Conservation (phyloP, 1,140 invertebrate species). For the Araneus ventricosus region DNA sequence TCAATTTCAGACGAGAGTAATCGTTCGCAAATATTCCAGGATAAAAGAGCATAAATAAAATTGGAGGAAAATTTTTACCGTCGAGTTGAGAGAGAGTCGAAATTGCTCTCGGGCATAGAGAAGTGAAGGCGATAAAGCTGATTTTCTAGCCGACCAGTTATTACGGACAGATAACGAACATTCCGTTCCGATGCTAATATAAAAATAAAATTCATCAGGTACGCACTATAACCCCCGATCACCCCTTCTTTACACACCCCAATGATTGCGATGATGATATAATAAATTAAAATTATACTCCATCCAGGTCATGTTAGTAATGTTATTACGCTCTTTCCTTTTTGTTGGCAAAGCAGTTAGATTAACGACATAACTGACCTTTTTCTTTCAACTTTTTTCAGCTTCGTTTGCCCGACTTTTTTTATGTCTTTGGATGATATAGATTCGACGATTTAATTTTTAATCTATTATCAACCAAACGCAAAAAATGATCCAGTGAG, state of each 20-base stretch:
- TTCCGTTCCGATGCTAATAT: background rate
- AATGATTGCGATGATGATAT: conserved; percentile 13
- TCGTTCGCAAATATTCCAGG: conserved; percentile 19
- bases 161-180: background rate
- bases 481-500: background rate
- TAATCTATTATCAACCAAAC: background rate
- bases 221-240: background rate
- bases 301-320: conserved; percentile 57
- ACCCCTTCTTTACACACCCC: background rate
- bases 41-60: conserved; percentile 38
- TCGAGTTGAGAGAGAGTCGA: background rate
- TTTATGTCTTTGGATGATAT: conserved; percentile 39
- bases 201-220: conserved; percentile 38
- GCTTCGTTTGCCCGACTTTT: conserved; percentile 6
- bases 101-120: background rate
- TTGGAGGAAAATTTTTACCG: conserved; percentile 26
- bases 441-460: conserved; percentile 35
- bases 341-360: conserved; percentile 49
- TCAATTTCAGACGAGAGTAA: conserved; percentile 29
- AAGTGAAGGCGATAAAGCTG: background rate
- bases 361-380: conserved; percentile 31
- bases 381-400: conserved; percentile 52
- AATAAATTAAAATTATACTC: conserved; percentile 42
- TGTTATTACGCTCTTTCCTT: conserved; percentile 43
- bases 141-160: conserved; percentile 8